Conservation (phyloP, 1,140 invertebrate genomes). For the Penaeus indicus region DNA sequence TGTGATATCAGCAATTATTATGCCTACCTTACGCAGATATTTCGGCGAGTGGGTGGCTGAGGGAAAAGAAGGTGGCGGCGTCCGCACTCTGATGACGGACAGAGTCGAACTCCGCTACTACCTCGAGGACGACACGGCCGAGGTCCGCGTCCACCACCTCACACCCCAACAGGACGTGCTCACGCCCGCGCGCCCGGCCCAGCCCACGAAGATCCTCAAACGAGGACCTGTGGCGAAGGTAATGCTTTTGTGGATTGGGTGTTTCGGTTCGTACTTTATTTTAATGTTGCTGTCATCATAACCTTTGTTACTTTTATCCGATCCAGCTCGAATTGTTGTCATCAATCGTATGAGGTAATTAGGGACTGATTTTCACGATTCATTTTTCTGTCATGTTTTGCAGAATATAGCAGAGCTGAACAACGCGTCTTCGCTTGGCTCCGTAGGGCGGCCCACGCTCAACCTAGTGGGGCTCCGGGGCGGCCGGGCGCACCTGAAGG, state of each 20-base stretch:
- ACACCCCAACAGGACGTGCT: constrained; percentile 54
- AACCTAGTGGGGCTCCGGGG: constrained; percentile 48
- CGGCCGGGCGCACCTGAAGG: constrained; percentile 40
- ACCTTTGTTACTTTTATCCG: too few relatives aligned
- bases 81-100: constrained; percentile 39
- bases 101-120: constrained; percentile 51
- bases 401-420: constrained; percentile 31
- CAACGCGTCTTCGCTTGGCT: constrained; percentile 23
- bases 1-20: not conserved
- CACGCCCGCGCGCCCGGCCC: constrained; percentile 33
- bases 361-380: too few relatives aligned
- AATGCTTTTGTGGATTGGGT: too few relatives aligned
- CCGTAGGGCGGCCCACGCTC: constrained; percentile 44
- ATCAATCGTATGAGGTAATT: too few relatives aligned
- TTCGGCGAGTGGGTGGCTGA: constrained; percentile 54
- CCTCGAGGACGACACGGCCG: constrained; percentile 49
- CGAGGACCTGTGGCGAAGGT: constrained; percentile 51
- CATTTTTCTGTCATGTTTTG: too few relatives aligned
- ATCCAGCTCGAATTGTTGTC: too few relatives aligned
- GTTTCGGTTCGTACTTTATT: too few relatives aligned
- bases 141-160: constrained; percentile 52
- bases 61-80: constrained; percentile 5
- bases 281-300: too few relatives aligned
- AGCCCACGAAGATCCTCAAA: constrained; percentile 47
- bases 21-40: not conserved